Conservation (phyloP, 2,888 invertebrate species). For the Heterodera filipjevi region DNA sequence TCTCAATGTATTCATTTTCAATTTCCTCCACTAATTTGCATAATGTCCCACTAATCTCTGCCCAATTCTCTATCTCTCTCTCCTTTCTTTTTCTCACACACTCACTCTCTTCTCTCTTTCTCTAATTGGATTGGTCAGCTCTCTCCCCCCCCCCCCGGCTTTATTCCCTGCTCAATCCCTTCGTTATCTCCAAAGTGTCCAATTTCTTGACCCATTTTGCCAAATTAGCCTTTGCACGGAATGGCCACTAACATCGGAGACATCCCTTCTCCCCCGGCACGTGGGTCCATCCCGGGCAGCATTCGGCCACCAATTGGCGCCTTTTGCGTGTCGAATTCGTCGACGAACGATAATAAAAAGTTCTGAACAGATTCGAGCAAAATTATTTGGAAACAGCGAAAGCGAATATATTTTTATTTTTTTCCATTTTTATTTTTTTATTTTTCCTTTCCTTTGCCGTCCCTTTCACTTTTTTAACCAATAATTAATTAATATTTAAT, state of each 20-base stretch:
- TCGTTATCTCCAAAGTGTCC: background rate
- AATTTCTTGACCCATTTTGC: background rate
- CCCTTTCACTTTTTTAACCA: background rate
- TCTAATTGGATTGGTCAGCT: background rate
- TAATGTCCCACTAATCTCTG: background rate
- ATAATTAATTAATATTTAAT: slow-evolving; percentile 21
- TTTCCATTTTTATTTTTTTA: background rate
- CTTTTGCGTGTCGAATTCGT: slow-evolving; percentile 67
- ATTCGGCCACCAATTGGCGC: slow-evolving; percentile 67
- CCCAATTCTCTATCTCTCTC: no score
- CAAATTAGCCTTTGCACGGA: background rate
- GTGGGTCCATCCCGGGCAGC: slow-evolving; percentile 69
- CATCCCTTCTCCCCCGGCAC: slow-evolving; percentile 66
- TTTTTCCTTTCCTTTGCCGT: background rate
- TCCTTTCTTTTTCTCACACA: no score
- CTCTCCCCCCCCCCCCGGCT: background rate
- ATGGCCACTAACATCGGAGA: slow-evolving; percentile 66
- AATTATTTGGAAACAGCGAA: slow-evolving; percentile 7
- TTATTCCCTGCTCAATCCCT: background rate
- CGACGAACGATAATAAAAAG: slow-evolving; percentile 69
- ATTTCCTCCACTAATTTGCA: background rate
- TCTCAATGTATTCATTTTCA: slow-evolving; percentile 4
- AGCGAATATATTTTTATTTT: background rate
- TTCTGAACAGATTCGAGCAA: slow-evolving; percentile 63
- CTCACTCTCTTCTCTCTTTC: no score